Conservation (phyloP, 2,113 vertebrate genomes). For the Petroica traversi region DNA sequence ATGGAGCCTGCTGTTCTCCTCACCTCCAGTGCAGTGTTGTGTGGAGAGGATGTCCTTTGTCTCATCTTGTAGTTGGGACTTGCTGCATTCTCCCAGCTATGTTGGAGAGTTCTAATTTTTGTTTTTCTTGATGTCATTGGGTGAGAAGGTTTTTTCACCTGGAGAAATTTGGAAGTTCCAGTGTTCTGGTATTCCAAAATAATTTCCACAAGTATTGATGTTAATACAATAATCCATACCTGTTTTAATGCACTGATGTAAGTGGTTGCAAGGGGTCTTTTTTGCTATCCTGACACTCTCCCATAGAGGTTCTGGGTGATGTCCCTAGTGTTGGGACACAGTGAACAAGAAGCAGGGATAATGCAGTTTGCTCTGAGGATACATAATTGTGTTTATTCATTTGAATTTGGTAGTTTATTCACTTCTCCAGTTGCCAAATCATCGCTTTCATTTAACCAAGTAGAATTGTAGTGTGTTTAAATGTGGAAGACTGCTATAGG, state of each 20-base stretch:
- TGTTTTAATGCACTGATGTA: background rate
- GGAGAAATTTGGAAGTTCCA: background rate
- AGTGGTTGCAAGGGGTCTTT: rapidly evolving
- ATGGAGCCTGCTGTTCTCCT: background rate
- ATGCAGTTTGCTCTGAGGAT: background rate
- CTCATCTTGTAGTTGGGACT: background rate
- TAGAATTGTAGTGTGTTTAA: background rate
- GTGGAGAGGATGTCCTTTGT: background rate
- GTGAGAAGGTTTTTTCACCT: background rate
- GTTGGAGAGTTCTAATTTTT: background rate
- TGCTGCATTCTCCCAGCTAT: background rate
- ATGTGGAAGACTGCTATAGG: background rate
- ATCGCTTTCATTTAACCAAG: background rate
- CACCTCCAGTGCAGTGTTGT: rapidly evolving
- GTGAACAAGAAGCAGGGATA: background rate
- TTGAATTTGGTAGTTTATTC: background rate
- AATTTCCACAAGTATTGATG: background rate
- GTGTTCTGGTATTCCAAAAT: background rate
- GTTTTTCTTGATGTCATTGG: background rate
- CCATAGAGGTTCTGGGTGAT: background rate
- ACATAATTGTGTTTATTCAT: background rate
- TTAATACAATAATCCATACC: background rate
- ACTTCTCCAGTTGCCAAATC: background rate
- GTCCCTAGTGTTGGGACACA: background rate
- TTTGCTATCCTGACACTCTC: background rate